These are phyloP conservation scores for Microdon myrmicae DNA, from an alignment of 2,888 invertebrate genomes.

Conservation along the genomic window DNA sequence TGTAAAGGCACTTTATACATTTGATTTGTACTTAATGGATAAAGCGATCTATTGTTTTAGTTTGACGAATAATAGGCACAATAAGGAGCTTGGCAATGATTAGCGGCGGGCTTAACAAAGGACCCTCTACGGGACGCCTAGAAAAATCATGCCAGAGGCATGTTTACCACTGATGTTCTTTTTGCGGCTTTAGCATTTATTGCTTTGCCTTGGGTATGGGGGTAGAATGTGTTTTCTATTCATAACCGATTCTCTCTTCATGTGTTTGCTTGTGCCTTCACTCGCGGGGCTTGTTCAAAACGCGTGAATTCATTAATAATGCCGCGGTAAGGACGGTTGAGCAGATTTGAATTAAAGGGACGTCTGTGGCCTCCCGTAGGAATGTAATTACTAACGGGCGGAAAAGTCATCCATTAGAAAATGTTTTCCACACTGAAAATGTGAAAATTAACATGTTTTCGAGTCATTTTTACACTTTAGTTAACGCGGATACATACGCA, in stretches of 20 bases:
- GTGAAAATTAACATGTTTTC: slow-evolving; percentile 40
- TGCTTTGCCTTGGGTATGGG: too few species aligned
- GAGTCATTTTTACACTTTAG: too few species aligned
- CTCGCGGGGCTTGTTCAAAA: slow-evolving; percentile 3
- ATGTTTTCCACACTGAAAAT: slow-evolving; percentile 24
- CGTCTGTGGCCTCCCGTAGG: neutral
- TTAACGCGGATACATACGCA: too few species aligned
- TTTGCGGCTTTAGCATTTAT: too few species aligned
- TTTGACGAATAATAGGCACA: slow-evolving; percentile 18
- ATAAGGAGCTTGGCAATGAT: neutral
- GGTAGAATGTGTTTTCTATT: too few species aligned
- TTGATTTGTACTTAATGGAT: slow-evolving; percentile 15
- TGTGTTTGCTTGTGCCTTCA: neutral
- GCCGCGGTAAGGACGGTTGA: slow-evolving; percentile 1
- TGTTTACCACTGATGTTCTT: too few species aligned
- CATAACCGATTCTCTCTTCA: too few species aligned
- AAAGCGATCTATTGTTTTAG: slow-evolving; percentile 11
- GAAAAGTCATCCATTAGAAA: slow-evolving; percentile 21
- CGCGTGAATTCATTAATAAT: slow-evolving; percentile 19
- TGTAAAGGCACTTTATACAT: slow-evolving; percentile 10
- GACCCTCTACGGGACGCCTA: too few species aligned
- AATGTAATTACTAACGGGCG: slow-evolving; percentile 8
- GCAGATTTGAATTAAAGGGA: too few species aligned
- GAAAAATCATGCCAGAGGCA: too few species aligned
- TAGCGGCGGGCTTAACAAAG: neutral